These are phyloP conservation scores for Calyptommatus sinebrachiatus DNA, from an alignment of 2,113 vertebrate species.

Conservation along the genomic window DNA sequence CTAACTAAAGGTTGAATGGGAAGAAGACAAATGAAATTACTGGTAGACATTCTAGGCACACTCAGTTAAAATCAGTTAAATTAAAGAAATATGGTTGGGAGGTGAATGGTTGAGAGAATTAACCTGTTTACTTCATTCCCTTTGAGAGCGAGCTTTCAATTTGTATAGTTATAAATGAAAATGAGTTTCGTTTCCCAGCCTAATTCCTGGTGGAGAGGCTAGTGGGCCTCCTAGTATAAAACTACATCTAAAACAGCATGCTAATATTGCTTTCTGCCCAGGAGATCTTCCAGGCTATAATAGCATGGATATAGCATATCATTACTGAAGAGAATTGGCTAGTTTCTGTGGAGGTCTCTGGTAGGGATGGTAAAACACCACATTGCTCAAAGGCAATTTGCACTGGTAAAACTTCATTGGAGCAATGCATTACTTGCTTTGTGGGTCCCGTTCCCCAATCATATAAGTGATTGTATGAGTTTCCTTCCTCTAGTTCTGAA, in stretches of 20 bases:
- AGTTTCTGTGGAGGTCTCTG: constrained; percentile 10
- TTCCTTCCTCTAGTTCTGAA: neutral
- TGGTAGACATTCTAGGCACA: fast-evolving
- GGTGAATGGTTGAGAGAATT: neutral
- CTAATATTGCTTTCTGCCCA: constrained; percentile 20
- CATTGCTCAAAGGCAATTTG: constrained; percentile 22
- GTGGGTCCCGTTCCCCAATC: neutral
- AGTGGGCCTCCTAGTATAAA: constrained; percentile 20
- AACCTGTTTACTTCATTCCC: neutral
- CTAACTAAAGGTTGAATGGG: neutral
- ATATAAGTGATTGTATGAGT: neutral
- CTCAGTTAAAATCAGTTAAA: neutral
- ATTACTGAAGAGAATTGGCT: constrained; percentile 6
- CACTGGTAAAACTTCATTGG: constrained; percentile 2
- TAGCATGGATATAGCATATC: constrained; percentile 15
- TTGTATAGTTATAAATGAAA: constrained; percentile 17
- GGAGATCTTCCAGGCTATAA: constrained; percentile 12
- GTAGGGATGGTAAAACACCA: neutral
- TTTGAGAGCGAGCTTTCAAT: neutral
- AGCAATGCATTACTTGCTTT: neutral
- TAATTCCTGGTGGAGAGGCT: constrained; percentile 17
- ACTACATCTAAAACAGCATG: constrained; percentile 7
- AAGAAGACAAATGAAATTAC: neutral
- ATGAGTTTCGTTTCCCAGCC: constrained; percentile 13
- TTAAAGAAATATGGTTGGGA: fast-evolving